Evolutionary conservation across 2,888 invertebrate genomes (phyloP).

Genomic region (Zhengitettix transpicula): DNA sequence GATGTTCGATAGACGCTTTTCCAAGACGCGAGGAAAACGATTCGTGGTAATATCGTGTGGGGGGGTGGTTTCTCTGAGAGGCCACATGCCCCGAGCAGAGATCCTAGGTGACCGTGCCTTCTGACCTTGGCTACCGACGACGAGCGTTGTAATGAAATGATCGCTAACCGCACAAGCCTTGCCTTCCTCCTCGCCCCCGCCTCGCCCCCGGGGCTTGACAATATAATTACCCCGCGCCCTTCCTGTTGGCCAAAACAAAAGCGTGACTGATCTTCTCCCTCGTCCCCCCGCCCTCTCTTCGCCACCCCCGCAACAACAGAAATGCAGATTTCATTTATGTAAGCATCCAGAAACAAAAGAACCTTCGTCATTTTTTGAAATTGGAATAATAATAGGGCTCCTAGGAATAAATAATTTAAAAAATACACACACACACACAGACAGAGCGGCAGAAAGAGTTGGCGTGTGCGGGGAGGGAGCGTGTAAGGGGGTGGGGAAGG

Average conservation of each 20-base stretch:
- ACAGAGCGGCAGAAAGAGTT: not conserved
- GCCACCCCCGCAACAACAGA: conserved; percentile 6
- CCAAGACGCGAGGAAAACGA: too few species aligned
- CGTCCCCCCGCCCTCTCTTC: conserved; percentile 17
- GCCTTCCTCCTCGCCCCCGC: not conserved
- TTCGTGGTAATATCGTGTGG: too few species aligned
- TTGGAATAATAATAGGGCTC: conserved; percentile 7
- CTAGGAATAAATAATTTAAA: conserved; percentile 1
- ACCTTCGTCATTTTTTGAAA: conserved; percentile 2
- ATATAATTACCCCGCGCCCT: not conserved
- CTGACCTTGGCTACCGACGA: too few species aligned
- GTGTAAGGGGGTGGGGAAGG: not conserved
- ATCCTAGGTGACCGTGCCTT: too few species aligned
- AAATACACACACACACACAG: not conserved
- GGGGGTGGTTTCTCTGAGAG: too few species aligned
- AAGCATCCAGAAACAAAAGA: conserved; percentile 6
- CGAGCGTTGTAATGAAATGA: too few species aligned
- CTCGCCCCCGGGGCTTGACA: not conserved
- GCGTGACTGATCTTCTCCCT: conserved; percentile 16
- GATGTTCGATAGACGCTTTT: too few species aligned
- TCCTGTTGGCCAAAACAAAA: not conserved
- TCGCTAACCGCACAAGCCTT: too few species aligned
- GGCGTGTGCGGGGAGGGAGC: not conserved
- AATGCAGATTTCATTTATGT: conserved; percentile 10
- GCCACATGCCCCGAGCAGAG: too few species aligned